A percentile compares a stretch with the other conserved stretches of the same genome.
phyloP scores from a whole-genome alignment of 2,888 invertebrate species.

The Calameuta idolon region DNA sequence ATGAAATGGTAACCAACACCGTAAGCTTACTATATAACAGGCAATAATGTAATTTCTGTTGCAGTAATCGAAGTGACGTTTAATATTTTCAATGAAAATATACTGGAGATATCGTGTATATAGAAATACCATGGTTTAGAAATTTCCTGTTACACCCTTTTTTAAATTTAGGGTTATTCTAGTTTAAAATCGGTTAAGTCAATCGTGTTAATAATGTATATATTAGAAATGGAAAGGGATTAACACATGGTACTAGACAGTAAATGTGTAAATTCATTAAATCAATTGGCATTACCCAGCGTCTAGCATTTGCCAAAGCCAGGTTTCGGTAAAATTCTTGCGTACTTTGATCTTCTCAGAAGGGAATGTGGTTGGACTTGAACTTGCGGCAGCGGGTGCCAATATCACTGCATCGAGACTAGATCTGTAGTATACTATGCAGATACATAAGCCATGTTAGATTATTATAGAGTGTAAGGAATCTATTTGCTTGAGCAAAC shows the following conservation, averaged over 20 bases:
- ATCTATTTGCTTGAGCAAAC: neutral
- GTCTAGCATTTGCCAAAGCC: conserved; percentile 75
- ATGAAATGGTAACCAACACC: conserved; percentile 2
- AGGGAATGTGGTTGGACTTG: conserved; percentile 48
- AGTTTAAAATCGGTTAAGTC: neutral
- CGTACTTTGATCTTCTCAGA: conserved; percentile 68
- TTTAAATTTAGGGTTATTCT: no score
- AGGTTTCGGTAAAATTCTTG: conserved; percentile 79
- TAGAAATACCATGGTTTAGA: no score
- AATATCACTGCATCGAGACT: conserved; percentile 60
- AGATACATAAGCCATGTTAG: conserved; percentile 21
- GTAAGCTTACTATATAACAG: conserved; percentile 1
- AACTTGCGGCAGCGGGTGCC: conserved; percentile 47
- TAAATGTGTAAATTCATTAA: conserved; percentile 37
- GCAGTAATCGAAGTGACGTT: no score
- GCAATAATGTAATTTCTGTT: neutral
- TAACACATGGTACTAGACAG: conserved; percentile 9
- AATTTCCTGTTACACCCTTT: no score
- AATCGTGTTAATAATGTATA: neutral
- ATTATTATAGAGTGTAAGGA: neutral
- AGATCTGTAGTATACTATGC: conserved; percentile 70
- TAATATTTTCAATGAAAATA: no score
- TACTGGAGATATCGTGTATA: no score
- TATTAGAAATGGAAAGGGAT: neutral
- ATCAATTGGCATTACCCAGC: conserved; percentile 69